Evolutionary conservation across 2,888 invertebrate genomes (phyloP), one percentile per base, ranked within the genome.

Genomic region (Liopterus haemorrhoidalis): DNA sequence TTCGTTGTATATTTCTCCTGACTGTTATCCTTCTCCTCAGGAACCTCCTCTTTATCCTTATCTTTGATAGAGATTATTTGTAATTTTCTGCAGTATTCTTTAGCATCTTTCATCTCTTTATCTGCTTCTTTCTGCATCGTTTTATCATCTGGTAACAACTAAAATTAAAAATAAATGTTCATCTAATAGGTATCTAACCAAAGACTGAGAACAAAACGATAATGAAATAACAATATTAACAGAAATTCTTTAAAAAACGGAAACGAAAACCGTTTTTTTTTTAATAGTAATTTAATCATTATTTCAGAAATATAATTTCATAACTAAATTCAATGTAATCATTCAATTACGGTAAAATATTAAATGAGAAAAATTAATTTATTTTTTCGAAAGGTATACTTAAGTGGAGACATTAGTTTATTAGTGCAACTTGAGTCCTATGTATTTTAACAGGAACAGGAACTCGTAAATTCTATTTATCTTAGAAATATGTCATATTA

Each of bases 101-200:
- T 85, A 1, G 90, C 90, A 52, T 84, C 83, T 59, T 79, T 79
- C 61, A 93, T 71, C 54, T 88, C 86, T 56, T 81, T 82, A 42
- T 92, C 90, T 66, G 88, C 83, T 57, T 87, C 84, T 57, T 82
- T 82, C 35, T 78, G 74, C 63, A 96, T 88, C 35, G 77, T 71
- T 49, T 80, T 78, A 64, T 95, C 94, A 58, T 88, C 82, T 1
- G 96, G 95, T 35, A 82, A 79, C 42, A 96, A 66, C 87, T 89
- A 49, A 46, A 56, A 54, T 52, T 28, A 31, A 18, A 39, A 21
- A 5, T 25, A 6, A 30, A 30, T 16, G 22, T 49, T 51, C 6
- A 24, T 48, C n/a, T 49, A 18, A 16, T n/a, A 41, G 9, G 33
- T 15, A 24, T 21, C 38, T 33, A 43, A 16, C 14, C 14, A 9